Evolutionary conservation across 1,140 invertebrate genomes (phyloP).

Genomic region (Hylaeus anthracinus): DNA sequence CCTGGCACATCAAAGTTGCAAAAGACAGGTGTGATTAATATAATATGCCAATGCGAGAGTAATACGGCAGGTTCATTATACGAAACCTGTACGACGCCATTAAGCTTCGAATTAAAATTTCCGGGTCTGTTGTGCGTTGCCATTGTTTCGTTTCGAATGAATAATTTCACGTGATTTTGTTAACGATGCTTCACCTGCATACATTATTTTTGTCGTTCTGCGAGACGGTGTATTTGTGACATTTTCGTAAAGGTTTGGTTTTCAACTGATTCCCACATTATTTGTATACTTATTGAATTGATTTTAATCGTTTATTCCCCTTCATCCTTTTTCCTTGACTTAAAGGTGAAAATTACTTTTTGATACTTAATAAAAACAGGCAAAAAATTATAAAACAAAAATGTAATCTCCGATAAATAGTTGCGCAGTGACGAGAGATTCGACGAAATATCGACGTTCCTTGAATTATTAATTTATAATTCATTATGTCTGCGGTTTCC

Average conservation of each 20-base stretch:
- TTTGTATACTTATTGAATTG: too few relatives aligned
- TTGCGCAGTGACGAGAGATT: not conserved
- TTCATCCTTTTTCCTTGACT: too few relatives aligned
- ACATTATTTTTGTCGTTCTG: not conserved
- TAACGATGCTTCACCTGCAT: not conserved
- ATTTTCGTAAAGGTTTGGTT: too few relatives aligned
- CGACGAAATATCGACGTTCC: too few relatives aligned
- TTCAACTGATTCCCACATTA: too few relatives aligned
- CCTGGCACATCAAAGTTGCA: conserved; percentile 47
- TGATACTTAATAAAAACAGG: too few relatives aligned
- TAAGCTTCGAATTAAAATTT: not conserved
- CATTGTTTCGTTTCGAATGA: not conserved
- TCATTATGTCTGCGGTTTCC: not conserved
- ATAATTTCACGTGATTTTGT: not conserved
- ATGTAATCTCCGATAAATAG: not conserved
- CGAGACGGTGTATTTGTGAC: too few relatives aligned
- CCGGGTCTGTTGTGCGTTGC: not conserved
- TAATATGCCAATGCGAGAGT: conserved; percentile 14
- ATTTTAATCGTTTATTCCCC: too few relatives aligned
- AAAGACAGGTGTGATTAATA: conserved; percentile 49
- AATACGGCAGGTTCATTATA: conserved; percentile 10
- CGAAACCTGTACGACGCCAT: not conserved
- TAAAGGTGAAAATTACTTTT: too few relatives aligned
- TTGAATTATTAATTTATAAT: not conserved
- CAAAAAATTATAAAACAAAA: too few relatives aligned